Evolutionary conservation across 1,140 invertebrate species (phyloP).

Genomic region (Glossosoma conforme): DNA sequence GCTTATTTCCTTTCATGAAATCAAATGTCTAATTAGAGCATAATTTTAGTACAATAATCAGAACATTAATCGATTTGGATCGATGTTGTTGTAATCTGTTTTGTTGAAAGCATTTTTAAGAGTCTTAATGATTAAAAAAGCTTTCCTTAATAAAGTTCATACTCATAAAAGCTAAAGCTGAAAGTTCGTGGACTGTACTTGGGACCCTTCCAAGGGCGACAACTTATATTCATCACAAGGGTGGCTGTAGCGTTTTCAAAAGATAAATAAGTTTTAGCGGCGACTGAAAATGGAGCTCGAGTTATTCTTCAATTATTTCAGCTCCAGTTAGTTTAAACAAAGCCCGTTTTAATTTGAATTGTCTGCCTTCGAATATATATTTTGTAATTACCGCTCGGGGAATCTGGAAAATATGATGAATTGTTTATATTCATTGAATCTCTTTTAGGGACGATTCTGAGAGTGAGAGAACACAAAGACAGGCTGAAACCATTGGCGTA

Average conservation of each 20-base stretch:
- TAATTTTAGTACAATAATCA: no score
- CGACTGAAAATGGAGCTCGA: slow-evolving; percentile 26
- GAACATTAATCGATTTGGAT: no score
- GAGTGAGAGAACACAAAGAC: slow-evolving; percentile 23
- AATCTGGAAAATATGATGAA: slow-evolving; percentile 29
- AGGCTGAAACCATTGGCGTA: no score
- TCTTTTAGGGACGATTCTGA: slow-evolving; percentile 18
- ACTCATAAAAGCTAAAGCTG: no score
- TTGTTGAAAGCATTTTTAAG: no score
- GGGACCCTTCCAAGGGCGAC: slow-evolving; percentile 6
- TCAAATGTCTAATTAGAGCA: no score
- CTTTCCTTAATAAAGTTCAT: no score
- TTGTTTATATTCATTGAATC: slow-evolving; percentile 28
- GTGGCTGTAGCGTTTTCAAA: slow-evolving; percentile 5
- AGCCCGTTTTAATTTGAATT: slow-evolving; percentile 28
- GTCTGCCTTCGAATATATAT: slow-evolving; percentile 26
- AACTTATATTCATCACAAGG: no score
- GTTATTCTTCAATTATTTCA: slow-evolving; percentile 32
- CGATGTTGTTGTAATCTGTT: no score
- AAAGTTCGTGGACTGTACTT: no score
- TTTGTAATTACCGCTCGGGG: slow-evolving; percentile 28
- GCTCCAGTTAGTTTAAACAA: slow-evolving; percentile 32
- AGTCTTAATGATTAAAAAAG: no score
- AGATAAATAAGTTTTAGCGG: slow-evolving; percentile 30
- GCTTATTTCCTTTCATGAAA: no score